Base-by-base conservation (phyloP, 2,888 invertebrate species). In the Macrophya alboannulata region DNA sequence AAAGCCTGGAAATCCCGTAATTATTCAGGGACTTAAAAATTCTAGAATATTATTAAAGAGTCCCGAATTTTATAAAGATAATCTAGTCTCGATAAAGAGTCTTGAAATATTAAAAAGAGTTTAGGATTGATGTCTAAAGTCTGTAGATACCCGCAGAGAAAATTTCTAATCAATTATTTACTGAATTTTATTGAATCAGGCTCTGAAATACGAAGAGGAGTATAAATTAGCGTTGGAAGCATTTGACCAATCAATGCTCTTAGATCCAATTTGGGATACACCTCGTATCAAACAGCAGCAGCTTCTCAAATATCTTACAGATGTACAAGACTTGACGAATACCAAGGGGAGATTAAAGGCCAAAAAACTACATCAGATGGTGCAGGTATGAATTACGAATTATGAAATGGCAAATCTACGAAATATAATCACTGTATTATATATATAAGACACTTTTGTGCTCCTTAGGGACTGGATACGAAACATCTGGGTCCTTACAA, bases 221-320 rank as follows among this genome's bases (percentile, higher is more conserved):
- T 98, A 96, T 92, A 94, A 95, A 86, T 94, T 95, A 89, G 97
- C 97, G 0, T 92, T 98, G 74, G 95, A 96, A 86, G 96, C 96
- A 55, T 97, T 97, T 89, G 94, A 95, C 82, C 94, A 95, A 89
- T 96, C 98, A 0, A 95, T 95, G 62, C 94, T 95, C 2, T 94
- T 97, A 86, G 98, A 98, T 93, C 97, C 98, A 0, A 94, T 95
- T 0, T 98, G 98, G 98, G 95, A 95, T 85, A 95, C 95, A 1
- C 96, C 97, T 0, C 93, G 94, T 86, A 93, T 93, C 0, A 96
- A 97, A 91, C 95, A 95, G 85, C 94, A 95, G 31, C 95, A 95
- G 77, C 94, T 98, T 45, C 90, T 95, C 0, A 95, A 95, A 82
- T 97, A 97, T 93, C 94, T 98, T 45, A 94, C 94, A 65, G 95